Percentiles rank a stretch among this genome's conserved stretches.
Evolutionary conservation across 1,140 invertebrate genomes (phyloP).

Genomic region (Hyposmocoma kahamanoa): DNA sequence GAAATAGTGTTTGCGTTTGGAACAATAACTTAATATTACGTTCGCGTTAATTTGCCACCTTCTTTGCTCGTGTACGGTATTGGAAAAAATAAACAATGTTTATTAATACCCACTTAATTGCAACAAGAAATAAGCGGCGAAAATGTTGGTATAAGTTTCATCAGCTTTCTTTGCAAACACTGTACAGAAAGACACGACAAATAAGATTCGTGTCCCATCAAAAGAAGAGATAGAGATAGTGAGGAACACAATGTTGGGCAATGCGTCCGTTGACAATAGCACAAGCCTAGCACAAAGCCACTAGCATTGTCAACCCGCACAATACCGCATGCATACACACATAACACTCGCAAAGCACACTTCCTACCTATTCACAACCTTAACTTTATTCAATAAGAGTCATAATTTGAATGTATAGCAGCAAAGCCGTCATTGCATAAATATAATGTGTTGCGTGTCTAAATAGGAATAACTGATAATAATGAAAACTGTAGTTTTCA

Average conservation of each 20-base stretch:
- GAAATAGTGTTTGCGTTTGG: too few relatives aligned
- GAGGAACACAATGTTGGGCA: constrained; percentile 65
- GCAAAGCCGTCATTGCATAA: constrained; percentile 14
- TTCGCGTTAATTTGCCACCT: too few relatives aligned
- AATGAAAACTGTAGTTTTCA: constrained; percentile 36
- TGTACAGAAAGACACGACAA: constrained; percentile 25
- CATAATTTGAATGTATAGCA: neutral
- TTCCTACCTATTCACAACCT: neutral
- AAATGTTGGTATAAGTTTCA: too few relatives aligned
- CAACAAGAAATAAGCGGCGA: too few relatives aligned
- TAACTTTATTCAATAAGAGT: neutral
- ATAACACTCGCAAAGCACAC: constrained; percentile 13
- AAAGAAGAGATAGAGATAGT: constrained; percentile 52
- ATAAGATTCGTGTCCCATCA: constrained; percentile 45
- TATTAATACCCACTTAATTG: too few relatives aligned
- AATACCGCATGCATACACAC: constrained; percentile 64
- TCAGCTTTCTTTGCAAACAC: too few relatives aligned
- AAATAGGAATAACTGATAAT: constrained; percentile 45
- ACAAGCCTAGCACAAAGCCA: constrained; percentile 60
- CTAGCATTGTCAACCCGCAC: constrained; percentile 57
- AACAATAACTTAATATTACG: too few relatives aligned
- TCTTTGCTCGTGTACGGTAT: too few relatives aligned
- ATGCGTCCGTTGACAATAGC: constrained; percentile 66
- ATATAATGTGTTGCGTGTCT: constrained; percentile 33
- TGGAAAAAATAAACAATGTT: too few relatives aligned